phyloP scores from a whole-genome alignment of 2,113 vertebrate species.

The Cygnus atratus region DNA sequence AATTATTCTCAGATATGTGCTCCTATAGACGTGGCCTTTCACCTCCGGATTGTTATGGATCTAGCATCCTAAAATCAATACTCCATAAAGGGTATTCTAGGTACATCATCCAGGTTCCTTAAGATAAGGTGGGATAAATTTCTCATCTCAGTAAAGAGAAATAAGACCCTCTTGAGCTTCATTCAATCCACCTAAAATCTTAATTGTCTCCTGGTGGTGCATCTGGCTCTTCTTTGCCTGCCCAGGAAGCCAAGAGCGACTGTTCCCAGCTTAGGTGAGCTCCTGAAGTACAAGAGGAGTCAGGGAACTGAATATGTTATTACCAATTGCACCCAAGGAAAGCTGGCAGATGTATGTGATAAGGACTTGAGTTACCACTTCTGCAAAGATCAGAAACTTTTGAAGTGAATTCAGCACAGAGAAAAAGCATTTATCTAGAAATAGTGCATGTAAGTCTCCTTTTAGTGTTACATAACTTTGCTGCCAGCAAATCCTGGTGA shows the following conservation, averaged over 20 bases:
- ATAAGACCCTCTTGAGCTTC: background rate
- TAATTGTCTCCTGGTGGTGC: background rate
- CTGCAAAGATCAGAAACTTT: constrained; percentile 41
- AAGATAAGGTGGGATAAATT: background rate
- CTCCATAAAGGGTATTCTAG: background rate
- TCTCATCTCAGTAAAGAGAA: constrained; percentile 11
- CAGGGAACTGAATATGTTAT: background rate
- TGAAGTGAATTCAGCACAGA: constrained; percentile 27
- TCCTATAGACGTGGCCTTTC: background rate
- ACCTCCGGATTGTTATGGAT: background rate
- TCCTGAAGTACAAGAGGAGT: background rate
- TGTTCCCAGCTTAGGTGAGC: background rate
- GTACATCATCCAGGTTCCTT: background rate
- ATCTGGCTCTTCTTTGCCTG: background rate
- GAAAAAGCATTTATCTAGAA: constrained; percentile 36
- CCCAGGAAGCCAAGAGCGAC: background rate
- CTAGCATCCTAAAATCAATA: constrained; percentile 8
- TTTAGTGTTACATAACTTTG: constrained; percentile 14
- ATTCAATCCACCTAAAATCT: background rate
- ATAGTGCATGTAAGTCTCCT: background rate
- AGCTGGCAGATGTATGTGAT: background rate
- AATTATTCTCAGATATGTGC: background rate
- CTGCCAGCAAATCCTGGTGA: constrained; percentile 7
- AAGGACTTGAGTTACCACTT: background rate
- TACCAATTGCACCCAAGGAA: background rate